These are phyloP conservation scores for Phrynocephalus vlangalii DNA, from an alignment of 2,797 vertebrate genomes.

Conservation along the genomic window DNA sequence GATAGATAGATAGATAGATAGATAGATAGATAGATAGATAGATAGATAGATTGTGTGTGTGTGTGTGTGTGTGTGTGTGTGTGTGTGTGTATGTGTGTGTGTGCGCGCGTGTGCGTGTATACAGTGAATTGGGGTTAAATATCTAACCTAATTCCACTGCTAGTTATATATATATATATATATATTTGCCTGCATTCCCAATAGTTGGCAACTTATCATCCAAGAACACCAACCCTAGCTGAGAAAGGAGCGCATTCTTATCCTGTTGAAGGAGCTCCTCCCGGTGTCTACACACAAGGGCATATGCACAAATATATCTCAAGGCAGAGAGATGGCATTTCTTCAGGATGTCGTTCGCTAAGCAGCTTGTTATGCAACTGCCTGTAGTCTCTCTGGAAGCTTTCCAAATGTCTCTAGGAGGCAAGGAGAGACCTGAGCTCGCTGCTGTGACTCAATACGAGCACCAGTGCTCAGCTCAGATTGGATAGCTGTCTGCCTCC, in stretches of 20 bases:
- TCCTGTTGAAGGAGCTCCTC: not conserved
- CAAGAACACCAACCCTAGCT: not conserved
- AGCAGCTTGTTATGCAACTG: not conserved
- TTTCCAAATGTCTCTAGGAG: not conserved
- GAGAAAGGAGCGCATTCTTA: slow-evolving; percentile 7
- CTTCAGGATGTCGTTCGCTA: not conserved
- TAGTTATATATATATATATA: too few species aligned
- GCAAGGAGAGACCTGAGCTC: too few species aligned
- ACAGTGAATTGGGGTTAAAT: too few species aligned
- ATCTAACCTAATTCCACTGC: too few species aligned
- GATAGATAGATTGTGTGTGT: too few species aligned
- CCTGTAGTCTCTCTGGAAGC: not conserved
- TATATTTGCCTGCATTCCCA: not conserved
- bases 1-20: too few species aligned
- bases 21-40: too few species aligned
- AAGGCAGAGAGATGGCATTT: not conserved
- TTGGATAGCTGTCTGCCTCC: not conserved
- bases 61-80: too few species aligned
- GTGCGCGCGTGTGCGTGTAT: too few species aligned
- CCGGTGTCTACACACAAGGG: not conserved
- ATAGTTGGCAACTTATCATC: not conserved
- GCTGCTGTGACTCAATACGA: not conserved
- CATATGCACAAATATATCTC: not conserved
- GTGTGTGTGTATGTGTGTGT: too few species aligned
- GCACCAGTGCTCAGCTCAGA: not conserved